phyloP scores from a whole-genome alignment of 2,113 vertebrate species.

The Camelus dromedarius region DNA sequence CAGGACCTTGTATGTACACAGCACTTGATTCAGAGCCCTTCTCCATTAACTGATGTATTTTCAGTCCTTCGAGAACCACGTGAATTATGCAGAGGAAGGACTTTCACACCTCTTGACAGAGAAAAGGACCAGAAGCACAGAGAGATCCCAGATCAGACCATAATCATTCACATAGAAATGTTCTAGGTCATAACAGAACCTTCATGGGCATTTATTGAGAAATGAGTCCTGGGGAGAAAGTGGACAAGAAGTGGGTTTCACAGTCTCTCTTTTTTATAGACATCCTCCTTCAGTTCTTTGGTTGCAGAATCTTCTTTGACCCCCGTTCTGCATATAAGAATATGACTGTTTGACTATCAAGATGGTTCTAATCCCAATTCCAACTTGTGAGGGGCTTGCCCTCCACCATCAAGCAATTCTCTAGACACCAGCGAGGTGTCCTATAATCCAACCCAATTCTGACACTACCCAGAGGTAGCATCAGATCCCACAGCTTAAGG shows the following conservation, averaged over 20 bases:
- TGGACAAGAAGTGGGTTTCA: background rate
- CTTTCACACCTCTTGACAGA: background rate
- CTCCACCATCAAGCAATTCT: background rate
- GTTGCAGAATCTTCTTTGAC: background rate
- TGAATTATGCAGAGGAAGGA: background rate
- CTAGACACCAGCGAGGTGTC: background rate
- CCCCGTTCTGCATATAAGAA: background rate
- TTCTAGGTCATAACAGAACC: background rate
- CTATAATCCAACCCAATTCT: background rate
- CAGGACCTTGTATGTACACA: background rate
- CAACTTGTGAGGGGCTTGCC: background rate
- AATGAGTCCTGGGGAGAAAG: background rate
- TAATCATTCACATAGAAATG: background rate
- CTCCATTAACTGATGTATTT: background rate
- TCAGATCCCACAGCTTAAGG: background rate
- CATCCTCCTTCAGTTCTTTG: background rate
- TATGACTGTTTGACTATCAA: background rate
- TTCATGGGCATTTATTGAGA: background rate
- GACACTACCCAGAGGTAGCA: background rate
- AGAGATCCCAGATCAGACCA: background rate
- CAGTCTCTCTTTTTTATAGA: background rate
- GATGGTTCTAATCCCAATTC: background rate
- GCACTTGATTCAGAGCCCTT: background rate
- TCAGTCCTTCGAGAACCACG: background rate
- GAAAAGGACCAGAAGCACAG: background rate